Base-by-base conservation (phyloP, 2,888 invertebrate species). In the Seira ritae region DNA sequence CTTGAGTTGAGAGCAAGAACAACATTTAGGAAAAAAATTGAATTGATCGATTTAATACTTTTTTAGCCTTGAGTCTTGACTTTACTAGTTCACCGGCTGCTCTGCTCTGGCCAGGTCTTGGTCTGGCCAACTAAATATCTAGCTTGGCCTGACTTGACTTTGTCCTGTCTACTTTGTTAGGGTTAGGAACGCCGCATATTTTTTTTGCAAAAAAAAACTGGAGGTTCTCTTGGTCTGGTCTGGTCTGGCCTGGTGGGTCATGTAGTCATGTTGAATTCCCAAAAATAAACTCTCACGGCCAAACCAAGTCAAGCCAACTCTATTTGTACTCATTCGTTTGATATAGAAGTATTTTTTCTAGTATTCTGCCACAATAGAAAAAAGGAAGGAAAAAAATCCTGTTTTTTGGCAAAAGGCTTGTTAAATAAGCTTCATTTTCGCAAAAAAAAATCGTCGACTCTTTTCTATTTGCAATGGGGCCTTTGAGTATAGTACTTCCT, bases 31-130 rank as follows among this genome's bases (percentile, higher is more conserved):
- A 31, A 62, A 20, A 62, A 46, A 76, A 50, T 76, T 75, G 75
- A 81, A 81, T 70, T 76, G 76, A 81, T 81, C 81, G 81, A 76
- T 81, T 81, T 76, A 72, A 66, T 76, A 60, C 6, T 71, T 79
- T 46, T 72, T 10, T 70, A 62, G 62, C 62, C 62, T 62, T 62
- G 62, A 62, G 60, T 60, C 62, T 55, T 55, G 55, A n/a, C n/a
- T n/a, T n/a, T n/a, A n/a, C n/a, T n/a, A 17, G 15, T 60, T 60
- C 60, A 60, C n/a, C 60, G 60, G n/a, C 42, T 42, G 12, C 42
- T 42, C 42, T 42, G 42, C 42, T 8, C 42, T n/a, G n/a, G n/a
- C n/a, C n/a, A n/a, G n/a, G n/a, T n/a, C n/a, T n/a, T n/a, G n/a
- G 31, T 31, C 31, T 31, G 3, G 31, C 31, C 31, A 8, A 31